Evolutionary conservation across 92 coral and sea anemone genomes (phyloP).

Genomic region (Paragorgia papillata): DNA sequence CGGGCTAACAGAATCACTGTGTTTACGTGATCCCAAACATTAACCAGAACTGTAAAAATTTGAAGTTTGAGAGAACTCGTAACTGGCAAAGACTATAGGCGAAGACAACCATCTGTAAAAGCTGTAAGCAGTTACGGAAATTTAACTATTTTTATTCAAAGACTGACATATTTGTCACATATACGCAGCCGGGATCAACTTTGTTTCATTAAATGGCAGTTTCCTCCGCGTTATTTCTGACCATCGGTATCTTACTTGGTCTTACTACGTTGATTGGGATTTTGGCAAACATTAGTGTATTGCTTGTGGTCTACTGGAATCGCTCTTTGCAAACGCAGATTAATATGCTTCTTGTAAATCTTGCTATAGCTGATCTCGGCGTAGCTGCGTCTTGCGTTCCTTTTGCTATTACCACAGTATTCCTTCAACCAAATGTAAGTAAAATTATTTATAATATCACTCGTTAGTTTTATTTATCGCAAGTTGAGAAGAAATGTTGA

Average conservation of each 20-base stretch:
- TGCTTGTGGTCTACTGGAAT: conserved; percentile 91
- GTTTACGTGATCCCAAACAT: too few relatives aligned
- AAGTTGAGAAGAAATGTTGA: too few relatives aligned
- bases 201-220: conserved; percentile 25
- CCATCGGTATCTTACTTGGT: conserved; percentile 82
- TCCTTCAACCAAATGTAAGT: conserved; percentile 74
- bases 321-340: conserved; percentile 82
- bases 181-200: too few relatives aligned
- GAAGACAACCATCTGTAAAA: too few relatives aligned
- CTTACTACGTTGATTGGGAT: conserved; percentile 85
- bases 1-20: too few relatives aligned
- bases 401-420: conserved; percentile 88
- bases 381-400: conserved; percentile 99
- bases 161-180: too few relatives aligned
- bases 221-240: conserved; percentile 66
- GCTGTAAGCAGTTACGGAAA: too few relatives aligned
- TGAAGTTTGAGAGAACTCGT: too few relatives aligned
- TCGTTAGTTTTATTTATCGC: too few relatives aligned
- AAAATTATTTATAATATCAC: background rate
- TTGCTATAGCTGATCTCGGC: conserved; percentile 94
- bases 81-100: too few relatives aligned
- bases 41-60: too few relatives aligned
- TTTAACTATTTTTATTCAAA: too few relatives aligned
- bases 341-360: conserved; percentile 73
- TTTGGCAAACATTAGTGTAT: conserved; percentile 84